These are phyloP conservation scores for Tetheella fluctuosa DNA, from an alignment of 2,888 invertebrate genomes.

Conservation along the genomic window DNA sequence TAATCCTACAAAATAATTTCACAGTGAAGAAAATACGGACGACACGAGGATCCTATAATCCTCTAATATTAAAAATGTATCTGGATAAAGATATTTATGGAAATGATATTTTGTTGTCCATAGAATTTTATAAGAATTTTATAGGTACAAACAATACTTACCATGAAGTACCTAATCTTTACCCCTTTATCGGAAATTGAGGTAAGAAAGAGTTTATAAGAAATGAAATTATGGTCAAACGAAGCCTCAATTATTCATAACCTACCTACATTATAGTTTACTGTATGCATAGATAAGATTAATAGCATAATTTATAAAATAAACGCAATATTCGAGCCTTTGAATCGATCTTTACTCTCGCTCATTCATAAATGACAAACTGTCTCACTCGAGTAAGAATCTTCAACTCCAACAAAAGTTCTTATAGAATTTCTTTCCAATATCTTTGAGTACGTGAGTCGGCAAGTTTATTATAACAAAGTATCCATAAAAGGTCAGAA, in stretches of 20 bases:
- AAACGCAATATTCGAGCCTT: neutral
- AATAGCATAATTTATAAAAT: no score
- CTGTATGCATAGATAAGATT: no score
- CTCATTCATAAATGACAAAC: neutral
- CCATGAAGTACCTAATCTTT: no score
- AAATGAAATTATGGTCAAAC: no score
- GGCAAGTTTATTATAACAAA: neutral
- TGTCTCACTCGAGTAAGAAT: neutral
- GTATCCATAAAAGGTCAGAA: neutral
- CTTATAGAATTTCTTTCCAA: conserved; percentile 1
- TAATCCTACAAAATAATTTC: neutral
- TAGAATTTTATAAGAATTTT: no score
- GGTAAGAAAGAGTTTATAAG: no score
- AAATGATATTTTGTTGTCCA: neutral
- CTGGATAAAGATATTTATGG: neutral
- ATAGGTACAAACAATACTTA: no score
- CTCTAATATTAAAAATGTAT: neutral
- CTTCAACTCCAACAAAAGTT: neutral
- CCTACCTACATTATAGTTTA: no score
- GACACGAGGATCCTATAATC: neutral
- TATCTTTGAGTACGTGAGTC: conserved; percentile 4
- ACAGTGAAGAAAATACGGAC: neutral
- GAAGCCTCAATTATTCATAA: no score
- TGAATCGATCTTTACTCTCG: neutral
- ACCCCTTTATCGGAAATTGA: no score